phyloP scores from a whole-genome alignment of 2,888 invertebrate species.

The Amiota mariae region DNA sequence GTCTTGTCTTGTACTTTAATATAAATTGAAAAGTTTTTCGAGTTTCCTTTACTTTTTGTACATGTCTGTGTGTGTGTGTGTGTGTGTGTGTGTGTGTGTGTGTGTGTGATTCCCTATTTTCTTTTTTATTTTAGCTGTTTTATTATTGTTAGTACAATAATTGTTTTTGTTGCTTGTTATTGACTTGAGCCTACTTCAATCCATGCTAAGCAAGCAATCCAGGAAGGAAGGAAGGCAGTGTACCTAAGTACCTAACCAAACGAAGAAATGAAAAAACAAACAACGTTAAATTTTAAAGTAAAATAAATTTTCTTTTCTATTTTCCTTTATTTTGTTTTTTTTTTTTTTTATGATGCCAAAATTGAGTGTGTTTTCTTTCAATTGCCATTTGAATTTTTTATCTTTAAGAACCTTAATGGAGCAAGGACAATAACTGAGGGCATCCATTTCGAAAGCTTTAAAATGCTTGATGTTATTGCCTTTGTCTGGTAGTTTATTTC shows the following conservation, averaged over 20 bases:
- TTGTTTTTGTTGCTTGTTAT: too few species aligned
- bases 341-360: not conserved
- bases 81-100: not conserved
- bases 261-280: too few species aligned
- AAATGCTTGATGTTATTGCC: not conserved
- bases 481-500: too few species aligned
- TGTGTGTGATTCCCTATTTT: not conserved
- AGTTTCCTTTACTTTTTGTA: not conserved
- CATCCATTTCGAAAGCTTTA: not conserved
- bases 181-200: too few species aligned
- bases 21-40: conserved; percentile 26
- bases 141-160: not conserved
- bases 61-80: not conserved
- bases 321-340: not conserved
- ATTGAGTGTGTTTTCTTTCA: not conserved
- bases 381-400: too few species aligned
- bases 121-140: not conserved
- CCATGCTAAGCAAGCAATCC: too few species aligned
- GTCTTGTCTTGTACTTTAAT: too few species aligned
- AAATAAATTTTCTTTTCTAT: not conserved
- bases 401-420: too few species aligned
- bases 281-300: too few species aligned
- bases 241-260: too few species aligned
- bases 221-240: too few species aligned
- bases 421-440: not conserved